Evolutionary conservation across 2,888 invertebrate species (phyloP), one percentile per base, ranked within the genome.

Genomic region (Chymomyza fuscimana): DNA sequence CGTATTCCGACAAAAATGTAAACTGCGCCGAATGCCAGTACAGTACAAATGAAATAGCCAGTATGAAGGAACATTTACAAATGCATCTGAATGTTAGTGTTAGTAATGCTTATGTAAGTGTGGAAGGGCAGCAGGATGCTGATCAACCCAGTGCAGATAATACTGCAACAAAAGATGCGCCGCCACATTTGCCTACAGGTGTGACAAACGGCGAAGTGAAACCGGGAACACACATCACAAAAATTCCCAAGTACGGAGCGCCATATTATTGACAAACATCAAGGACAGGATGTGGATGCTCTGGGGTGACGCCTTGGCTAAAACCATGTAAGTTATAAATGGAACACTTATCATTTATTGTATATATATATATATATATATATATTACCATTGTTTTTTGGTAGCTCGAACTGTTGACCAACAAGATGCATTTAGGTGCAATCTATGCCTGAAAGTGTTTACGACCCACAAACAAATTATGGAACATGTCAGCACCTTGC

Each of bases 181-280:
- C 40, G 40, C 40, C 40, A 46, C 25, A 25, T 25, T 25, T 25
- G 25, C 25, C 4, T 25, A 25, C 4, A 25, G 25, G 25, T 25
- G 25, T 25, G 25, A 25, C 25, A 3, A 25, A 25, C 25, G 4
- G 25, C 4, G 25, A 25, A 25, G 25, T 12, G 12, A 46, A 46
- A 12, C 40, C 12, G 40, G 40, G 40, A 32, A 5, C 4, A 0
- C 40, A 46, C 12, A 12, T 46, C 4, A 7, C 12, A 3, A 36
- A 9, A 36, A 7, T 4, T 0, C 12, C 40, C 12, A 46, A 46
- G 12, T 46, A 46, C 12, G 0, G 96, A 96, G 72, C 93, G 94
- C 29, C 97, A 97, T 89, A 87, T 94, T 1, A 74, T 90, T 0
- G 95, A 95, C 1, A 67, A 40, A 1, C 96, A 96, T 86, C 0